Conservation (phyloP, 2,888 invertebrate species). For the Dryobota labecula region DNA sequence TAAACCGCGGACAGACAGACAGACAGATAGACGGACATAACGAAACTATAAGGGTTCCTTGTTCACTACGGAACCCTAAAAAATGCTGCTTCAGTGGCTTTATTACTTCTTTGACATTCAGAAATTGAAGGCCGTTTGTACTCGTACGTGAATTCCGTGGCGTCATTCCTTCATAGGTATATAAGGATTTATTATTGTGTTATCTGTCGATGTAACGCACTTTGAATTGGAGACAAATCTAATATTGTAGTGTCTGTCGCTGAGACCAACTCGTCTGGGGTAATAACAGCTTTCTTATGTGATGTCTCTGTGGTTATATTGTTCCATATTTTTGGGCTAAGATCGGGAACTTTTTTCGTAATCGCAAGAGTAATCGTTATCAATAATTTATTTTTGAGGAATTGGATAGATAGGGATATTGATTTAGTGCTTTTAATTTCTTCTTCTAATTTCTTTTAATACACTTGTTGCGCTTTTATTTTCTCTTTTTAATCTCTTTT, state of each 20-base stretch:
- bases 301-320: slow-evolving; percentile 19
- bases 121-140: slow-evolving; percentile 31
- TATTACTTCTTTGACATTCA: slow-evolving; percentile 54
- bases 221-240: slow-evolving; percentile 51
- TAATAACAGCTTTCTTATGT: slow-evolving; percentile 17
- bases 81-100: slow-evolving; percentile 43
- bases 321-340: slow-evolving; percentile 5
- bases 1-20: too few relatives aligned
- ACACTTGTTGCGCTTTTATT: neutral
- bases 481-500: too few relatives aligned
- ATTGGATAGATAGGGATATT: neutral
- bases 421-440: neutral
- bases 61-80: too few relatives aligned
- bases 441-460: neutral
- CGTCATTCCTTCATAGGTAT: slow-evolving; percentile 40
- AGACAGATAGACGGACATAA: too few relatives aligned
- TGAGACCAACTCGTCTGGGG: slow-evolving; percentile 28
- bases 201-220: slow-evolving; percentile 36
- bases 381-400: neutral
- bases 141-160: slow-evolving; percentile 25
- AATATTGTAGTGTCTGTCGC: slow-evolving; percentile 42
- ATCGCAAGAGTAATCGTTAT: neutral
- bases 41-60: too few relatives aligned
- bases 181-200: slow-evolving; percentile 49
- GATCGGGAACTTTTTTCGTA: slow-evolving; percentile 19